Percentiles rank a stretch among this genome's conserved stretches.
Evolutionary conservation across 2,113 vertebrate genomes (phyloP).

Genomic region (Melanerpes formicivorus): DNA sequence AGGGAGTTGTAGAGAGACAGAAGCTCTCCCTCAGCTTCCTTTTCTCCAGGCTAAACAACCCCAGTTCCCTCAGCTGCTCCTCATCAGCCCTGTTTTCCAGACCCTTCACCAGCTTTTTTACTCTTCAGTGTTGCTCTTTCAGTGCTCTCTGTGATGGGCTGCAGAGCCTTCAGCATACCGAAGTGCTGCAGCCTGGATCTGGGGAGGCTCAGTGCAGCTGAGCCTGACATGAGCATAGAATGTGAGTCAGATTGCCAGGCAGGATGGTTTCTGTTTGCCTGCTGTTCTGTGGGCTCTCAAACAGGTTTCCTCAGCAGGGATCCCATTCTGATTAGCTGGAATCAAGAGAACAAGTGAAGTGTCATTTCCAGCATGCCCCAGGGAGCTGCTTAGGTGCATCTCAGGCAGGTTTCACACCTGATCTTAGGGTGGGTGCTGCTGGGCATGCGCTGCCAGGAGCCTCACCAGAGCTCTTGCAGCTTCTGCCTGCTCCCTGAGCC

Average conservation of each 20-base stretch:
- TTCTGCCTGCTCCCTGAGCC: not conserved
- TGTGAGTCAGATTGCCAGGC: not conserved
- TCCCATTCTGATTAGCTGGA: not conserved
- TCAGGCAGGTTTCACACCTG: not conserved
- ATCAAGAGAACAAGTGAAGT: not conserved
- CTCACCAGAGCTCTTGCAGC: rapidly evolving
- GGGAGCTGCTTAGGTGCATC: not conserved
- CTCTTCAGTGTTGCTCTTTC: not conserved
- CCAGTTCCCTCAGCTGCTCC: too few relatives aligned
- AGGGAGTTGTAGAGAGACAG: too few relatives aligned
- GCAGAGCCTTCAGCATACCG: rapidly evolving
- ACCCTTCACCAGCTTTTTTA: too few relatives aligned
- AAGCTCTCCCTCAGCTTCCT: too few relatives aligned
- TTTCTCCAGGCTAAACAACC: too few relatives aligned
- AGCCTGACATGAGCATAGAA: rapidly evolving
- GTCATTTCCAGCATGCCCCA: rapidly evolving
- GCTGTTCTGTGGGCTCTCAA: not conserved
- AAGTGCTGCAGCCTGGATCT: not conserved
- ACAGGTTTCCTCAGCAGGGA: not conserved
- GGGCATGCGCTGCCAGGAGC: not conserved
- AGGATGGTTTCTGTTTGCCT: rapidly evolving
- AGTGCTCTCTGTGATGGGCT: not conserved
- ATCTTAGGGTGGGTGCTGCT: rapidly evolving
- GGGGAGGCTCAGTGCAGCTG: rapidly evolving
- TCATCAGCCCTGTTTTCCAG: too few relatives aligned